phyloP scores from a whole-genome alignment of 2,797 vertebrate genomes.

The Selene dorsalis region DNA sequence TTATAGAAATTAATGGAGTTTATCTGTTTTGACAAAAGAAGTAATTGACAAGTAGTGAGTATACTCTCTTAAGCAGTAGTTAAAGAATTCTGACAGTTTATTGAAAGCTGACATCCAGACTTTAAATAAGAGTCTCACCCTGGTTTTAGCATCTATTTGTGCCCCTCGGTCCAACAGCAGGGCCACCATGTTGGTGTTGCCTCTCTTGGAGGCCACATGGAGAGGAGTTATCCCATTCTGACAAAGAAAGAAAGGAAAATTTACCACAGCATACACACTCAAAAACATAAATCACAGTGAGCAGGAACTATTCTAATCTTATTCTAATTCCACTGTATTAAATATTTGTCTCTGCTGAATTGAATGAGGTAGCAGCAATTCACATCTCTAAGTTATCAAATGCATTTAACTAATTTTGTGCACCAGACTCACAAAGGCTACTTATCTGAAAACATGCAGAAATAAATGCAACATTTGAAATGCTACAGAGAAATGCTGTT shows the following conservation, averaged over 20 bases:
- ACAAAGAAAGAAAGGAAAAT: constrained; percentile 34
- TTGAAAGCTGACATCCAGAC: constrained; percentile 12
- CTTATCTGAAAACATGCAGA: constrained; percentile 11
- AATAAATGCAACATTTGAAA: constrained; percentile 17
- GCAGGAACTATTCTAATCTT: background rate
- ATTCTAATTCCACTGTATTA: background rate
- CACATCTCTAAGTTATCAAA: background rate
- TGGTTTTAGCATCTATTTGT: constrained; percentile 97
- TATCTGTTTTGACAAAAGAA: background rate
- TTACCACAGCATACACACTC: background rate
- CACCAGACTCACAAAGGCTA: background rate
- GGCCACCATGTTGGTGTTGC: constrained; percentile 98
- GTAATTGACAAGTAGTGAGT: background rate
- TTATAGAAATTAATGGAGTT: background rate
- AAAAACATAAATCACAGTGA: background rate
- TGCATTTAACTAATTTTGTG: constrained; percentile 4
- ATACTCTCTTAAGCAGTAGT: background rate
- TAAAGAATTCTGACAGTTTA: background rate
- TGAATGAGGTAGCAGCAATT: background rate
- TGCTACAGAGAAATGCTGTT: constrained; percentile 6
- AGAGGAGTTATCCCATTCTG: constrained; percentile 98
- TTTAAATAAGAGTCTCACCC: constrained; percentile 83
- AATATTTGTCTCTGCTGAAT: background rate
- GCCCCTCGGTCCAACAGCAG: constrained; percentile 93
- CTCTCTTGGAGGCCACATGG: constrained; percentile 97